A percentile compares a stretch with the other conserved stretches of the same genome.
phyloP scores from a whole-genome alignment of 2,113 vertebrate species.

The Oncorhynchus kisutch region DNA sequence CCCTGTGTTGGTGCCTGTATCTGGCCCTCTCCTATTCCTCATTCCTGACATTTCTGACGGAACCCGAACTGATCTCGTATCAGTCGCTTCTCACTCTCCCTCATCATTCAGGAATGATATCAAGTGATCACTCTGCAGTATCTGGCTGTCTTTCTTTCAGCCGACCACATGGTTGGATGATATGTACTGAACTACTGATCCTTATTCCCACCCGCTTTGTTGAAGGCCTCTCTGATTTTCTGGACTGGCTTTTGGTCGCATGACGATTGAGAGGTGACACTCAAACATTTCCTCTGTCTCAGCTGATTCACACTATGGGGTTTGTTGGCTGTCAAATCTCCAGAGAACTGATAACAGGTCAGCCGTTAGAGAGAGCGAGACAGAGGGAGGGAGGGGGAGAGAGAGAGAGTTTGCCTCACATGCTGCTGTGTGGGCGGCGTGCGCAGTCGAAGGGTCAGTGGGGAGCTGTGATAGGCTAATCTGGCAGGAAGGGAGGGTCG shows the following conservation, averaged over 20 bases:
- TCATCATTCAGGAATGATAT: neutral
- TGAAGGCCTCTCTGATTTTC: neutral
- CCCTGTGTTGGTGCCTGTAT: slow-evolving; percentile 19
- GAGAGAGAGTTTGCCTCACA: slow-evolving; percentile 49
- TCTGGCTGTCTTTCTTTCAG: too few relatives aligned
- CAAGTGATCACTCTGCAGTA: too few relatives aligned
- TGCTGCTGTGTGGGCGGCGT: slow-evolving; percentile 62
- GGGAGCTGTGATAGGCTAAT: slow-evolving; percentile 71
- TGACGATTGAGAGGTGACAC: slow-evolving; percentile 48
- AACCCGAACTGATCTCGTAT: neutral
- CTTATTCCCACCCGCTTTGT: neutral
- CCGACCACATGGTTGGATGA: too few relatives aligned
- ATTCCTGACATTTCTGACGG: slow-evolving; percentile 44
- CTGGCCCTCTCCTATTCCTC: slow-evolving; percentile 40
- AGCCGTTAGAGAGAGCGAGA: slow-evolving; percentile 38
- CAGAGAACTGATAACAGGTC: slow-evolving; percentile 66
- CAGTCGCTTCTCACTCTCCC: slow-evolving; percentile 10
- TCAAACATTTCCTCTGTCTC: slow-evolving; percentile 54
- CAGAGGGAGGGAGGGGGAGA: slow-evolving; percentile 2
- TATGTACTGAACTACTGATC: neutral
- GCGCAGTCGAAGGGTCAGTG: slow-evolving; percentile 65
- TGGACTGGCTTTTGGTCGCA: slow-evolving; percentile 9
- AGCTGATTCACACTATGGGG: slow-evolving; percentile 42
- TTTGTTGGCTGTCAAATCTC: slow-evolving; percentile 59
- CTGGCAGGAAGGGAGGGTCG: slow-evolving; percentile 61